phyloP scores from a whole-genome alignment of 2,113 vertebrate genomes.

The Cryptotis parvus region DNA sequence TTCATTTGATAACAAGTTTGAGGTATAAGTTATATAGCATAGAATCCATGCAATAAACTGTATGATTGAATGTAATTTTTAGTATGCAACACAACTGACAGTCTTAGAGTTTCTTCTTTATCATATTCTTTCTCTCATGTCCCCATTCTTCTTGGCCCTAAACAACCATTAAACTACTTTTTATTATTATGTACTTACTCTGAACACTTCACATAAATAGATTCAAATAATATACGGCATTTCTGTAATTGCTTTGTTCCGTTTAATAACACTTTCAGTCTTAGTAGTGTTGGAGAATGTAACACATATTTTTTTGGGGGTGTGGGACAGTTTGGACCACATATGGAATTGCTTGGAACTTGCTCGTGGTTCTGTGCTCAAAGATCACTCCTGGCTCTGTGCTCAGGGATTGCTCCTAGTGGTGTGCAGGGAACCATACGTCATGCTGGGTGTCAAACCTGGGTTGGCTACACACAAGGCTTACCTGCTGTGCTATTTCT shows the following conservation, averaged over 20 bases:
- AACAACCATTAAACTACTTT: neutral
- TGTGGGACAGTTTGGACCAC: too few species aligned
- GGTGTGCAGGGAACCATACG: too few species aligned
- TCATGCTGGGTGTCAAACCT: too few species aligned
- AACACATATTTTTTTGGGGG: too few species aligned
- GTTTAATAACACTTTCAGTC: neutral
- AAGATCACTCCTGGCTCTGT: too few species aligned
- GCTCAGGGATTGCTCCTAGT: too few species aligned
- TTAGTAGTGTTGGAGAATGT: neutral
- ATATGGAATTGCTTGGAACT: too few species aligned
- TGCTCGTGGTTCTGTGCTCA: too few species aligned
- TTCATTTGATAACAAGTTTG: neutral
- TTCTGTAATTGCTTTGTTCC: neutral
- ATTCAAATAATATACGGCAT: neutral
- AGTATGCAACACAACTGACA: neutral
- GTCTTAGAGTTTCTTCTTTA: constrained; percentile 1
- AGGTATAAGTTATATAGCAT: neutral
- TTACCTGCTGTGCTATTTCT: too few species aligned
- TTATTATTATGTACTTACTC: neutral
- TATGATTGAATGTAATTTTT: neutral
- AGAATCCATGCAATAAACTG: neutral
- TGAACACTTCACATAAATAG: too few species aligned
- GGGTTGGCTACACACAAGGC: too few species aligned
- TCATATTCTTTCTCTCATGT: neutral
- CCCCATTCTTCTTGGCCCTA: neutral